Percentiles rank a stretch among this genome's conserved stretches.
Conservation (phyloP, 2,113 vertebrate species). For the Pseudopipra pipra region DNA sequence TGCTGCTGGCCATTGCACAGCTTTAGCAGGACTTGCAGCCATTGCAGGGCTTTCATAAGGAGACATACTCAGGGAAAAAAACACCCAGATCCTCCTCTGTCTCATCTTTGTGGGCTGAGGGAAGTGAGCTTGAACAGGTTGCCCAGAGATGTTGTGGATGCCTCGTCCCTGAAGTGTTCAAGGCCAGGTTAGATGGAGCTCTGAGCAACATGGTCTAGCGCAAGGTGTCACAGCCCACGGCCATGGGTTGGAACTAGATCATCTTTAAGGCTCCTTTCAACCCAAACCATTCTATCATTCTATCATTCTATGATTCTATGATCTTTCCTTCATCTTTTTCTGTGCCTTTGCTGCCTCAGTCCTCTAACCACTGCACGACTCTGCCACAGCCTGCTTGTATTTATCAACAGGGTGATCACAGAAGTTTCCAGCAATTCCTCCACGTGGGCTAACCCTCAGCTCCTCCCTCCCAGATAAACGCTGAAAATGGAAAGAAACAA, state of each 20-base stretch:
- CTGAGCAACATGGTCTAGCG: neutral
- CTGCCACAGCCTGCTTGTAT: neutral
- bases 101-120: neutral
- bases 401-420: neutral
- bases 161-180: neutral
- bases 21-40: neutral
- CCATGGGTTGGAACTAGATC: neutral
- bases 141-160: neutral
- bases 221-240: neutral
- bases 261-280: neutral
- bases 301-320: neutral
- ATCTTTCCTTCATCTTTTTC: neutral
- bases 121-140: neutral
- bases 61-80: rapidly evolving
- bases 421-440: neutral
- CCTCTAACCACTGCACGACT: neutral
- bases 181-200: neutral
- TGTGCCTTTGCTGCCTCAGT: neutral
- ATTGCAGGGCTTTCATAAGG: neutral
- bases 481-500: neutral
- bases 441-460: neutral
- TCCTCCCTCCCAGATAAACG: neutral
- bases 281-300: neutral
- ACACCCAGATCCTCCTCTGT: neutral
- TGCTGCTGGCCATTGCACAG: neutral